phyloP scores from a whole-genome alignment of 1,140 invertebrate genomes.

The Drosophila takahashii region DNA sequence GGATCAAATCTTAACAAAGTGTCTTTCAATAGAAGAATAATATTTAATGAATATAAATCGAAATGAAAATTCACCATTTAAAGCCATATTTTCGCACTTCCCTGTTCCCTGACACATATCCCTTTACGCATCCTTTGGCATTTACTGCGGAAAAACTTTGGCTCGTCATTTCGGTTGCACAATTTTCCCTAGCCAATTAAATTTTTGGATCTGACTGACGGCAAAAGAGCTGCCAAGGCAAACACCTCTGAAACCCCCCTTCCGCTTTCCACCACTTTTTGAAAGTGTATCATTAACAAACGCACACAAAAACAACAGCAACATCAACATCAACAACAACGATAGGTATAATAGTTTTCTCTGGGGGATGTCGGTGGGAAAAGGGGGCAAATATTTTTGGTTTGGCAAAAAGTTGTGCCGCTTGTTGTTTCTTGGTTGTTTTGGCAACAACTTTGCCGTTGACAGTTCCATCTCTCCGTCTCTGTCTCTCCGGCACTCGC shows the following conservation, averaged over 20 bases:
- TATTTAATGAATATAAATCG: not conserved
- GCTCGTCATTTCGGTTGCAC: conserved; percentile 3
- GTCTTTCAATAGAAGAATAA: too few species aligned
- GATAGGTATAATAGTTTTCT: conserved; percentile 24
- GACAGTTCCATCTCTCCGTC: conserved; percentile 26
- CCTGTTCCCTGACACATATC: not conserved
- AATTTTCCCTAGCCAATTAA: conserved; percentile 34
- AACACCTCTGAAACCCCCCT: conserved; percentile 14
- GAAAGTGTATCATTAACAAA: conserved; percentile 44
- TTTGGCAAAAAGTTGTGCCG: conserved; percentile 45
- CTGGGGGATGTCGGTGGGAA: not conserved
- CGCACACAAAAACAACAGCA: conserved; percentile 24
- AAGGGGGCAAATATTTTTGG: conserved; percentile 42
- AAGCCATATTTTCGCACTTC: not conserved
- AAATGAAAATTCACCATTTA: not conserved
- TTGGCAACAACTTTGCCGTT: conserved; percentile 54
- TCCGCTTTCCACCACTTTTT: not conserved
- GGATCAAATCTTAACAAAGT: too few species aligned
- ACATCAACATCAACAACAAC: conserved; percentile 13
- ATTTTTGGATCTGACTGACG: conserved; percentile 27
- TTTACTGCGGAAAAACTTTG: conserved; percentile 24
- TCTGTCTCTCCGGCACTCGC: not conserved
- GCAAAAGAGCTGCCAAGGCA: conserved; percentile 36
- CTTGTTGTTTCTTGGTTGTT: conserved; percentile 45
- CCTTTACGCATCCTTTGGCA: conserved; percentile 8